Conservation (phyloP, 1,140 invertebrate species). For the Palaemon carinicauda region DNA sequence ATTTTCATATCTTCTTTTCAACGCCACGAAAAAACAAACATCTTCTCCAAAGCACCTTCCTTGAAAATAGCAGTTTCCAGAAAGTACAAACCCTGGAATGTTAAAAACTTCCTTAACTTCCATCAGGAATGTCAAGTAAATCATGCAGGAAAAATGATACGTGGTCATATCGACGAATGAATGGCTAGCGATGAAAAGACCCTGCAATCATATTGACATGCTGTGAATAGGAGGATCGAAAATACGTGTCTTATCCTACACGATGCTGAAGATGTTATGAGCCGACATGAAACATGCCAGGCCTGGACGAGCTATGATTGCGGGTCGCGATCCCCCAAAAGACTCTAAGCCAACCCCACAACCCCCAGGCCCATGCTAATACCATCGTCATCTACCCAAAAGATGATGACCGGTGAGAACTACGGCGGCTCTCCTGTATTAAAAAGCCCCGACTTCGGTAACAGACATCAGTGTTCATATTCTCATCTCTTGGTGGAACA, state of each 20-base stretch:
- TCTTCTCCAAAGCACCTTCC: no score
- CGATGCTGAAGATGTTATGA: neutral
- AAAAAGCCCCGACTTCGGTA: slow-evolving; percentile 6
- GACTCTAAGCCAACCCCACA: neutral
- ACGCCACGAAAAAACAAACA: no score
- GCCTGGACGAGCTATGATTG: neutral
- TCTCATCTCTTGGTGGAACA: slow-evolving; percentile 12
- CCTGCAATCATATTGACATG: no score
- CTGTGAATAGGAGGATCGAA: no score
- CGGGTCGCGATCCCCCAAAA: neutral
- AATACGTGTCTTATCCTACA: neutral
- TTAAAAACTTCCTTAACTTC: no score
- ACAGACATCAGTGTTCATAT: slow-evolving; percentile 26
- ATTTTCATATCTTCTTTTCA: no score
- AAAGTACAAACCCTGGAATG: no score
- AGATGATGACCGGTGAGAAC: slow-evolving; percentile 34
- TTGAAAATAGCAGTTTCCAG: no score
- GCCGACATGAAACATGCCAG: neutral
- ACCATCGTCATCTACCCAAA: no score
- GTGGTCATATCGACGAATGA: no score
- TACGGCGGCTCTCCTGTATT: slow-evolving; percentile 18
- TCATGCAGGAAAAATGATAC: no score
- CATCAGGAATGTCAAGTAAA: no score
- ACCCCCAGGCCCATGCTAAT: neutral
- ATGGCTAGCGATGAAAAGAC: neutral